Evolutionary conservation across 2,888 invertebrate species (phyloP).

Genomic region (Oxystoma pomonae): DNA sequence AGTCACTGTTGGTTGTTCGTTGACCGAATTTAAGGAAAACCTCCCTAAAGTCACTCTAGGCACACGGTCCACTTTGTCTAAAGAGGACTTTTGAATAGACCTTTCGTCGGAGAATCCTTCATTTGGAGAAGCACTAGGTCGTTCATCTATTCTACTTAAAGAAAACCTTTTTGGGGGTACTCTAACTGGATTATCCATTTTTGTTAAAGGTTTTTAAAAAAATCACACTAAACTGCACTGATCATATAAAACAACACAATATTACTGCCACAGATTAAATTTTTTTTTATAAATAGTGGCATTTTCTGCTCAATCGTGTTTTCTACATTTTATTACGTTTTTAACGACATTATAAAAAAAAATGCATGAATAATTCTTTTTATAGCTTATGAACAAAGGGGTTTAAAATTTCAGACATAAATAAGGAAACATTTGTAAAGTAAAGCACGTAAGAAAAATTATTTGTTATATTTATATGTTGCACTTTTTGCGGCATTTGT

Average conservation of each 20-base stretch:
- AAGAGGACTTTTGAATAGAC: not conserved
- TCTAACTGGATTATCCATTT: too few relatives aligned
- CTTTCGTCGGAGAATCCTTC: not conserved
- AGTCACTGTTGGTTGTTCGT: not conserved
- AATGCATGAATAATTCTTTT: not conserved
- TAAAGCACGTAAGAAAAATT: too few relatives aligned
- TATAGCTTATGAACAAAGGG: not conserved
- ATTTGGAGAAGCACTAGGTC: not conserved
- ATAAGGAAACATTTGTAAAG: too few relatives aligned
- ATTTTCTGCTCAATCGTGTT: not conserved
- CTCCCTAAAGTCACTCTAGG: too few relatives aligned
- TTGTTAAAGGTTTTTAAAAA: too few relatives aligned
- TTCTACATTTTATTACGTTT: not conserved
- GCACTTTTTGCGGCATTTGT: too few relatives aligned
- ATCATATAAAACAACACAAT: too few relatives aligned
- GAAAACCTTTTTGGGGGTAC: too few relatives aligned
- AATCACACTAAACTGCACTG: too few relatives aligned
- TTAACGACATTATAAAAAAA: not conserved
- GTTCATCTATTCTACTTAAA: not conserved
- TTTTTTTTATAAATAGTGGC: not conserved
- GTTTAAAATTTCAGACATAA: not conserved
- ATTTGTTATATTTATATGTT: too few relatives aligned
- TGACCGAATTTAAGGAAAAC: not conserved
- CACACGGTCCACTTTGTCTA: not conserved
- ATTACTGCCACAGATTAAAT: too few relatives aligned